Percentiles rank a stretch among this genome's conserved stretches.
Evolutionary conservation across 2,113 vertebrate genomes (phyloP).

Genomic region (Ovis canadensis): DNA sequence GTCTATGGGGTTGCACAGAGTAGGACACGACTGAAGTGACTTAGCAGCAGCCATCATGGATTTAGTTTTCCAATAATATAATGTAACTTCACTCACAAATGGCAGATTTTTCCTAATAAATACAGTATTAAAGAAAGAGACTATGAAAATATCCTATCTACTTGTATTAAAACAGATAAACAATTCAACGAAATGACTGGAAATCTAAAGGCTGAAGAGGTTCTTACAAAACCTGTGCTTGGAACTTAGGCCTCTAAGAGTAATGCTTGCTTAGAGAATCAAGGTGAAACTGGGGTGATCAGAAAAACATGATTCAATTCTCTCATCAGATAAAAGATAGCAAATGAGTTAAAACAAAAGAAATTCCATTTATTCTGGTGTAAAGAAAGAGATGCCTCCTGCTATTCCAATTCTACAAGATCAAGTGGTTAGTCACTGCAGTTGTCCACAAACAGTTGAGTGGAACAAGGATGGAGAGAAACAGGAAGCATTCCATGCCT

Average conservation of each 20-base stretch:
- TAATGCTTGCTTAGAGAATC: neutral
- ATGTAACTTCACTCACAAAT: neutral
- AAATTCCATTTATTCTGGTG: neutral
- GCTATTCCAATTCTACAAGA: neutral
- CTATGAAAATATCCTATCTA: neutral
- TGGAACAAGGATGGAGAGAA: neutral
- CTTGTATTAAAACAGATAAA: neutral
- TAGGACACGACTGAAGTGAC: no score
- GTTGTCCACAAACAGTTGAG: neutral
- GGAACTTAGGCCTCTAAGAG: neutral
- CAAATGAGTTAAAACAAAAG: neutral
- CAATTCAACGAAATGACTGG: neutral
- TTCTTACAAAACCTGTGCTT: neutral
- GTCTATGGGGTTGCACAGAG: no score
- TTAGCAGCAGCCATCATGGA: neutral
- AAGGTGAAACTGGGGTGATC: neutral
- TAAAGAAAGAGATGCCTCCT: neutral
- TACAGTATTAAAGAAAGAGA: neutral
- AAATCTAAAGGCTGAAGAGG: neutral
- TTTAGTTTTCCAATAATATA: neutral
- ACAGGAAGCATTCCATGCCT: neutral
- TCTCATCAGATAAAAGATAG: neutral
- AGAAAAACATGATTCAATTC: neutral
- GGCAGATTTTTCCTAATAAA: neutral
- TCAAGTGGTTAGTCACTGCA: neutral